Evolutionary conservation across 64 coral and sea anemone species (phyloP), one percentile per base, ranked within the genome.

Genomic region (Dendronephthya gigantea): DNA sequence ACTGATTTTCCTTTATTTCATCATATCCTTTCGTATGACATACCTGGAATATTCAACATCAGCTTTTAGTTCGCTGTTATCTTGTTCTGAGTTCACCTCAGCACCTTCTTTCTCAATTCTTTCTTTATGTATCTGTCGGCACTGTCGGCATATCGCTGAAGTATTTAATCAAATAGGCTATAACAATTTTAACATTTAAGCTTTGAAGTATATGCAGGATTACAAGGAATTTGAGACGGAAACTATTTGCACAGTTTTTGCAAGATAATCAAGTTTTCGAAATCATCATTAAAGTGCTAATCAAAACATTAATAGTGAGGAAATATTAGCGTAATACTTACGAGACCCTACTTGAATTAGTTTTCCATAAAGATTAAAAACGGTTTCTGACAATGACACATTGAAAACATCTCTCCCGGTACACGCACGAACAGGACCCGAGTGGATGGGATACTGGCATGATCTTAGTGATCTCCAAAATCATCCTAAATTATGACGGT

Each of bases 111-210:
- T 84, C 83, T 49, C 39, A 28, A 84, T 84, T 84, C 83, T 84
- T 2, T 84, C 83, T 84, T 84, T 84, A 45, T 84, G 83, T 1
- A 84, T 50, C 32, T 10, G 6, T 49, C 83, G 83, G 83, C 83
- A 84, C 50, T 84, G 83, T 50, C 83, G 49, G 83, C 83, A 84
- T 84, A 84, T 84, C 50, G 83, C 83, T 50, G 50, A 22, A 49
- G 48, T 45, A 50, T 50, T 6, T 45, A 45, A 45, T 45, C 11
- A n/a, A n/a, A n/a, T n/a, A n/a, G n/a, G n/a, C n/a, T n/a, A n/a
- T n/a, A n/a, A n/a, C n/a, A n/a, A n/a, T 45, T 45, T 45, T 45
- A 45, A 4, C 41, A 45, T 6, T 45, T 45, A 11, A 6, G n/a
- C 41, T 45, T 45, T 45, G 41, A 45, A 6, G 41, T 45, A 6